Percentiles rank a stretch among this genome's conserved stretches.
These are phyloP conservation scores for Callithrix jacchus DNA, from an alignment of 2,113 vertebrate species.

Conservation along the genomic window DNA sequence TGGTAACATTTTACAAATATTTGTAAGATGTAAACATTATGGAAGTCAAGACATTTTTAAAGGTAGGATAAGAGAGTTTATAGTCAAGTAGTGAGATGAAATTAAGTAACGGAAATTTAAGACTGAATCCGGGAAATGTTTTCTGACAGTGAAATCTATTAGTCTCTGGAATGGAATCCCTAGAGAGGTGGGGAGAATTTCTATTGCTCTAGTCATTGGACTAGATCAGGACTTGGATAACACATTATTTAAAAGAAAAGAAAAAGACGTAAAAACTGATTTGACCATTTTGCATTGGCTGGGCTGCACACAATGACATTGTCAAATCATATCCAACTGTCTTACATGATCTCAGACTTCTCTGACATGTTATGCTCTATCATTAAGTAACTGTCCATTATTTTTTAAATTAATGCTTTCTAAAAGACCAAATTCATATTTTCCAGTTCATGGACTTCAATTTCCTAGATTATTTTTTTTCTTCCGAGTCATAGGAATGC, in stretches of 20 bases:
- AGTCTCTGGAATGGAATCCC: conserved; percentile 77
- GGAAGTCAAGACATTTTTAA: conserved; percentile 76
- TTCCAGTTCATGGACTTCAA: conserved; percentile 71
- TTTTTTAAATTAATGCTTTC: conserved; percentile 70
- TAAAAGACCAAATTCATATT: conserved; percentile 70
- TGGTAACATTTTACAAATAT: conserved; percentile 72
- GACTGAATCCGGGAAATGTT: conserved; percentile 81
- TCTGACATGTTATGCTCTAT: conserved; percentile 42
- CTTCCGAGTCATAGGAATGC: conserved; percentile 59
- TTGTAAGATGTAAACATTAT: conserved; percentile 74
- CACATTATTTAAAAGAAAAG: conserved; percentile 54
- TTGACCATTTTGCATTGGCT: conserved; percentile 67
- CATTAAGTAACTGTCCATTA: conserved; percentile 62
- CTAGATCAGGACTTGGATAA: conserved; percentile 75
- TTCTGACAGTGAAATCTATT: conserved; percentile 84
- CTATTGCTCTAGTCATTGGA: conserved; percentile 78
- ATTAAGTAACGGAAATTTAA: conserved; percentile 83
- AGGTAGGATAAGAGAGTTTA: conserved; percentile 77
- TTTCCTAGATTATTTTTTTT: conserved; percentile 67
- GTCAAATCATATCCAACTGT: conserved; percentile 55
- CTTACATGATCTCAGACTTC: conserved; percentile 17
- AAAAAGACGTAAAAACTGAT: conserved; percentile 56
- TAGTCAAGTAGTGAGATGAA: conserved; percentile 81
- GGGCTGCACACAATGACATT: conserved; percentile 56
- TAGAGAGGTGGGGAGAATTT: conserved; percentile 76